Percentiles rank a stretch among this genome's conserved stretches.
Evolutionary conservation across 1,140 invertebrate genomes (phyloP).

Genomic region (Lordiphosa mommai): DNA sequence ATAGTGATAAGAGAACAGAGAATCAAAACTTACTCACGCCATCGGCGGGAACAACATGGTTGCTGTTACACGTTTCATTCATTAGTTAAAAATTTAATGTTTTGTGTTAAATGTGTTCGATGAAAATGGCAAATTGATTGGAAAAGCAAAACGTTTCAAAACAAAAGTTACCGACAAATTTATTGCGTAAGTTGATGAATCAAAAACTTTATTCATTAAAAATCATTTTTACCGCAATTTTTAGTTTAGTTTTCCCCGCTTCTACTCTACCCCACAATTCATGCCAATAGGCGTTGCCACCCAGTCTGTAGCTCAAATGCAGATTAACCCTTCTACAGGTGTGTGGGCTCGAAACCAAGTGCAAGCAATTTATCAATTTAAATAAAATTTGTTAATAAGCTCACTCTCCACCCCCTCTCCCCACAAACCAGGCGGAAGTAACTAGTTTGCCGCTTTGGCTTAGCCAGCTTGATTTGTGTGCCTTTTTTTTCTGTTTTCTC

Average conservation of each 20-base stretch:
- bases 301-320: not conserved
- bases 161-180: not conserved
- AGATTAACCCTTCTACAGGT: constrained; percentile 2
- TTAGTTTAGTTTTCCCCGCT: too few relatives aligned
- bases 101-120: constrained; percentile 30
- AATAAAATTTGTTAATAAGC: constrained; percentile 67
- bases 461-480: constrained; percentile 55
- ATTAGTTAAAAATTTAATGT: constrained; percentile 17
- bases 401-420: not conserved
- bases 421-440: constrained; percentile 45
- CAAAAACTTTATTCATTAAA: not conserved
- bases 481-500: constrained; percentile 17
- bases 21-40: constrained; percentile 34
- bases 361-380: constrained; percentile 54
- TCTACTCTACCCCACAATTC: not conserved
- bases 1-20: constrained; percentile 1
- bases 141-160: not conserved
- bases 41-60: constrained; percentile 5
- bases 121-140: constrained; percentile 6
- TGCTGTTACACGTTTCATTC: constrained; percentile 1
- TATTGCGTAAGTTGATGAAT: constrained; percentile 24
- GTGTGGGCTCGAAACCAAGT: constrained; percentile 6
- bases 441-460: constrained; percentile 58
- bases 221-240: not conserved
- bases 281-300: constrained; percentile 29